A percentile compares a stretch with the other conserved stretches of the same genome.
Conservation (phyloP, 2,888 invertebrate genomes). For the Diaprepes abbreviatus region DNA sequence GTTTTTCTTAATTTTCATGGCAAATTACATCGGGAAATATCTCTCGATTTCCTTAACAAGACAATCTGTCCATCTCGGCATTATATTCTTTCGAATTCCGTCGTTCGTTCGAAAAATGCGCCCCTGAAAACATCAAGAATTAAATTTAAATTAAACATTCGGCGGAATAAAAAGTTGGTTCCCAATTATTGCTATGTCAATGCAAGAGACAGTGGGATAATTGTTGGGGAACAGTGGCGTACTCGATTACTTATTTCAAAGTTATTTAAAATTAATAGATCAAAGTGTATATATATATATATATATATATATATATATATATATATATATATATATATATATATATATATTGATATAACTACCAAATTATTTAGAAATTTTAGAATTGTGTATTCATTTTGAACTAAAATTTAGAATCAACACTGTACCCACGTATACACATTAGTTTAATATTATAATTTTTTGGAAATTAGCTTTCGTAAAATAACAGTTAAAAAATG, state of each 20-base stretch:
- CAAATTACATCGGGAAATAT: conserved; percentile 47
- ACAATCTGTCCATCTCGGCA: conserved; percentile 50
- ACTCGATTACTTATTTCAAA: too few species aligned
- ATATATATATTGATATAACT: background rate
- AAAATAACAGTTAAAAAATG: too few species aligned
- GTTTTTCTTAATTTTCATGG: conserved; percentile 48
- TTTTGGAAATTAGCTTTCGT: too few species aligned
- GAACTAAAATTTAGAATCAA: too few species aligned
- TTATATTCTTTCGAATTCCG: conserved; percentile 44
- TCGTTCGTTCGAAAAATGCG: conserved; percentile 30
- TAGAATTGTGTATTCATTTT: too few species aligned
- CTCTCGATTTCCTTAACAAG: conserved; percentile 49
- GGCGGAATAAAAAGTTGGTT: conserved; percentile 62
- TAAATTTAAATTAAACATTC: conserved; percentile 65
- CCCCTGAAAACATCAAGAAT: conserved; percentile 57
- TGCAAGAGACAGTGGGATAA: conserved; percentile 62
- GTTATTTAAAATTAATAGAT: too few species aligned
- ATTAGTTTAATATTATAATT: too few species aligned
- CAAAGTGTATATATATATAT: conserved; percentile 17
- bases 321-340: conserved; percentile 7
- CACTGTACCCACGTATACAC: too few species aligned
- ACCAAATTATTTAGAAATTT: too few species aligned
- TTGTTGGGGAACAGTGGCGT: conserved; percentile 49
- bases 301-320: conserved; percentile 17
- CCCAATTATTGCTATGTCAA: conserved; percentile 66